Conservation (phyloP, 2,888 invertebrate genomes). For the Reticulitermes lucifugus region DNA sequence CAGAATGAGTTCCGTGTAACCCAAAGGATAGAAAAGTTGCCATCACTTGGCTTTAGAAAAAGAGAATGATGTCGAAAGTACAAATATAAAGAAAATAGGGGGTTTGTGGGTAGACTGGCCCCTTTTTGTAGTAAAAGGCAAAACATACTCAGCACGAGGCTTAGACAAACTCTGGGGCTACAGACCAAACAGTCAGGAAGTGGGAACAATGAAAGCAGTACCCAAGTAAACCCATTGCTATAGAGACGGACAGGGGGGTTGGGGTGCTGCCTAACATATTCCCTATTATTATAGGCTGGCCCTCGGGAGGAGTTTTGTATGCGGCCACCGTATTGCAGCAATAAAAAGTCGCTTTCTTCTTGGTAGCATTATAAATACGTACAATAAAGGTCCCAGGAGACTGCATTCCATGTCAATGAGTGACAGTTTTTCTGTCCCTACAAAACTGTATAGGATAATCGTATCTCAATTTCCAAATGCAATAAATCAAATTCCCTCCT, state of each 20-base stretch:
- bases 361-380: background rate
- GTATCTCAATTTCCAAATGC: slow-evolving; percentile 16
- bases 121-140: background rate
- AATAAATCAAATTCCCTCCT: background rate
- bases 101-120: background rate
- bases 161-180: background rate
- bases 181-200: background rate
- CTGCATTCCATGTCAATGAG: background rate
- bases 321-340: background rate
- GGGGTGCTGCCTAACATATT: background rate
- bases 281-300: background rate
- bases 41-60: background rate
- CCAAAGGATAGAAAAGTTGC: background rate
- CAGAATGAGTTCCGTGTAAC: too few relatives aligned
- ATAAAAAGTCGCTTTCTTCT: background rate
- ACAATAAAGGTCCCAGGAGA: background rate
- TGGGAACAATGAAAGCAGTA: background rate
- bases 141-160: slow-evolving; percentile 5
- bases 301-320: background rate
- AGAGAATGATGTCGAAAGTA: background rate
- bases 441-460: background rate
- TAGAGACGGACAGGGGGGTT: too few relatives aligned
- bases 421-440: background rate
- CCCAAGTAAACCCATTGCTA: too few relatives aligned
- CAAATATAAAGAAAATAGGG: background rate